Evolutionary conservation across 2,113 vertebrate species (phyloP).

Genomic region (Catharus minimus): DNA sequence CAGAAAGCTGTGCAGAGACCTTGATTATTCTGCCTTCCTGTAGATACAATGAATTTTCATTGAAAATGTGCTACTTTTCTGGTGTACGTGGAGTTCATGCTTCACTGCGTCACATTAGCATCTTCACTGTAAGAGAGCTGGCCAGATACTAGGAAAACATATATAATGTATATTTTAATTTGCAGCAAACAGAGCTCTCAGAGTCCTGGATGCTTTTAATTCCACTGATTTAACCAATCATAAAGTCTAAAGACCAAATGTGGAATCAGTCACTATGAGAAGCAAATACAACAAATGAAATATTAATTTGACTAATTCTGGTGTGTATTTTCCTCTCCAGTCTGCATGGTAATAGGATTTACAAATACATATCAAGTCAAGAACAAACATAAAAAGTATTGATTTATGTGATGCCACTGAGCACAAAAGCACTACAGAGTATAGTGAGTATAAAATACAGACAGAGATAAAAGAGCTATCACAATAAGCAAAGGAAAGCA

Average conservation of each 20-base stretch:
- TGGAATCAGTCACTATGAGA: not conserved
- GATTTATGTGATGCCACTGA: conserved; percentile 15
- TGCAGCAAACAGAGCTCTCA: not conserved
- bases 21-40: conserved; percentile 43
- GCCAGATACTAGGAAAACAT: not conserved
- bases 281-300: not conserved
- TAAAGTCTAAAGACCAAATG: not conserved
- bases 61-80: not conserved
- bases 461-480: conserved; percentile 44
- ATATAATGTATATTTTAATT: not conserved
- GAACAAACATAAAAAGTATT: conserved; percentile 44
- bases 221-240: not conserved
- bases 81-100: not conserved
- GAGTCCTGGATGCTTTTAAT: not conserved
- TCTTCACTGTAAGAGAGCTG: not conserved
- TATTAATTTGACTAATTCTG: conserved; percentile 35
- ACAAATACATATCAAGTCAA: conserved; percentile 1
- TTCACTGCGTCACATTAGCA: not conserved
- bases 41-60: conserved; percentile 29
- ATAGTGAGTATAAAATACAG: not conserved
- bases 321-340: not conserved
- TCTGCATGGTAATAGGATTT: conserved; percentile 19
- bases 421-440: conserved; percentile 5
- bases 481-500: conserved; percentile 33
- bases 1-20: not conserved